Base-by-base conservation (phyloP, 2,113 vertebrate genomes). In the Strigops habroptila region DNA sequence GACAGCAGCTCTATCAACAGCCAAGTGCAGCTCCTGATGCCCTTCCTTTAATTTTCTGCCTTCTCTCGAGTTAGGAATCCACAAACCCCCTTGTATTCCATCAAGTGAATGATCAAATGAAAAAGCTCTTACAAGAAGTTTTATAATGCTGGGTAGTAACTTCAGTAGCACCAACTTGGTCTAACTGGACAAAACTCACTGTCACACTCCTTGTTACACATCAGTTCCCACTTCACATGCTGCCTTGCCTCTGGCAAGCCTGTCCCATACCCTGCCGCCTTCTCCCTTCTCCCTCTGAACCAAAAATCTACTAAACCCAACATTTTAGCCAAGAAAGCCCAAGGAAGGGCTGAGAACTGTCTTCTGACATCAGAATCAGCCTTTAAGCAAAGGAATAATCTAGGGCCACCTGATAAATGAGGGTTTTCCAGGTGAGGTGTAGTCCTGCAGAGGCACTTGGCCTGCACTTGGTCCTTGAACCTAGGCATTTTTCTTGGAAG, bases 391-490 rank as follows among this genome's bases (percentile, higher is more conserved):
- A 78, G 18, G 14, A 73, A 31, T 46, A 22, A 78, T 6, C 9
- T 18, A 41, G 15, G 30, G 7, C 8, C 14, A 22, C 28, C 31
- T 14, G 33, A 9, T 13, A 39, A 90, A 14, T 3, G 22, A 52
- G 17, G 25, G 6, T 44, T 78, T 25, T 53, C 55, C 75, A 64
- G 23, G 43, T 18, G 65, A 75, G 55, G 4, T 37, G n/a, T 33
- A 46, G 52, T 37, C 27, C 44, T 59, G 35, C 23, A 67, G 33
- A 49, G 35, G 28, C 33, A 28, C 24, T 53, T 21, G 28, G 27
- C 12, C 83, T 74, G n/a, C 13, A 3, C 7, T 2, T 0, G 0
- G 0, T 14, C 43, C 70, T 51, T 4, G 0, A 71, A 46, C 28
- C 15, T 13, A 44, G 31, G 13, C 2, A 14, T 63, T 43, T 53